Evolutionary conservation across 53 echinoderm and acorn worm species (phyloP).

Genomic region (Crossaster papposus): DNA sequence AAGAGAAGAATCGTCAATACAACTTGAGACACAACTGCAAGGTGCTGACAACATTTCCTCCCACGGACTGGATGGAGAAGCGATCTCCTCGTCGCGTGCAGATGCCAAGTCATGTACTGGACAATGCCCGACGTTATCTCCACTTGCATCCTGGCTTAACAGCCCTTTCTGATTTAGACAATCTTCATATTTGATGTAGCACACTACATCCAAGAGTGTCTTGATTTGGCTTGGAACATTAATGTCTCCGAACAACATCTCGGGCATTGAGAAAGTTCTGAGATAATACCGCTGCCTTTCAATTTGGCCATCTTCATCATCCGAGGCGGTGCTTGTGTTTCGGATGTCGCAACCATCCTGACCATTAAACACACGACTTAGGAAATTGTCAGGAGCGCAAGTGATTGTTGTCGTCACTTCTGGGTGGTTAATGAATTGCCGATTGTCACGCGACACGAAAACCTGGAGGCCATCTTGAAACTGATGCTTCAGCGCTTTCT

Average conservation of each 20-base stretch:
- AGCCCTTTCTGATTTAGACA: not conserved
- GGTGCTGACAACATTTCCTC: conserved; percentile 16
- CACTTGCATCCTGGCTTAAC: too few species aligned
- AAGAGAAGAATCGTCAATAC: not conserved
- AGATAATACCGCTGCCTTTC: conserved; percentile 43
- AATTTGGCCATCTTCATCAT: not conserved
- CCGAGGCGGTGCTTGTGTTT: not conserved
- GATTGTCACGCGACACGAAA: conserved; percentile 56
- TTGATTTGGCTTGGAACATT: conserved; percentile 26
- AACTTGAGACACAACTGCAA: not conserved
- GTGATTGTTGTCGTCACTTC: conserved; percentile 41
- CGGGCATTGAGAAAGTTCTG: conserved; percentile 61
- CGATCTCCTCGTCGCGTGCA: not conserved
- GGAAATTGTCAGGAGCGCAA: conserved; percentile 15
- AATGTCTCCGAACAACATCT: conserved; percentile 38
- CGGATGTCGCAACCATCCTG: not conserved
- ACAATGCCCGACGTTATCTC: not conserved
- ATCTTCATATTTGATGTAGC: not conserved
- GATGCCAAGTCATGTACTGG: not conserved
- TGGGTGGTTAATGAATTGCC: conserved; percentile 56
- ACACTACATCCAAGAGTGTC: conserved; percentile 4
- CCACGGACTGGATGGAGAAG: conserved; percentile 42
- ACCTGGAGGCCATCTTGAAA: conserved; percentile 39
- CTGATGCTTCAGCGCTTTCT: conserved; percentile 17
- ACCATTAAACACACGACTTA: conserved; percentile 15